phyloP scores from a whole-genome alignment of 2,113 vertebrate genomes.

The Amia ocellicauda region DNA sequence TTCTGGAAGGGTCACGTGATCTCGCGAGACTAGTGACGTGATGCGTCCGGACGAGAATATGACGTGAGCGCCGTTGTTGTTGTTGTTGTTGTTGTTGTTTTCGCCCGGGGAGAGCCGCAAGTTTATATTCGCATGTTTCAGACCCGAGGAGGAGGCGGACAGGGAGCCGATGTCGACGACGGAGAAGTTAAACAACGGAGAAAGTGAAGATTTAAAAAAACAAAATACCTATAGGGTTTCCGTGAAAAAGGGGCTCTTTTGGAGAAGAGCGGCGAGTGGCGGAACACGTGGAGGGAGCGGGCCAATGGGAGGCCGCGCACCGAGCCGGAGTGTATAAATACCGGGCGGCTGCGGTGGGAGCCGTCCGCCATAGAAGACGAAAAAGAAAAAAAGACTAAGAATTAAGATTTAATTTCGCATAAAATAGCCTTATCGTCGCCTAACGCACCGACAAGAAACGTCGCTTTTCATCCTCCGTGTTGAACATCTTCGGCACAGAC shows the following conservation, averaged over 20 bases:
- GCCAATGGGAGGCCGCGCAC: conserved; percentile 49
- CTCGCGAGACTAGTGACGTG: conserved; percentile 31
- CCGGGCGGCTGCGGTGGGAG: conserved; percentile 38
- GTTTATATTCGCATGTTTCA: too few relatives aligned
- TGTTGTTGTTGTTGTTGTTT: too few relatives aligned
- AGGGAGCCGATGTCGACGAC: too few relatives aligned
- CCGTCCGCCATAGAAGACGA: conserved; percentile 41
- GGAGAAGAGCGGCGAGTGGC: conserved; percentile 24
- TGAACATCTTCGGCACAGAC: conserved; percentile 34
- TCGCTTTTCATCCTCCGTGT: conserved; percentile 30
- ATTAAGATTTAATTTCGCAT: conserved; percentile 19
- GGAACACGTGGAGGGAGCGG: conserved; percentile 36
- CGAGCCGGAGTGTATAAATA: conserved; percentile 53
- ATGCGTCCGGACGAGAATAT: conserved; percentile 33
- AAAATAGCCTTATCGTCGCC: conserved; percentile 16
- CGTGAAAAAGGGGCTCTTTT: too few relatives aligned
- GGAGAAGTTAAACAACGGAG: too few relatives aligned
- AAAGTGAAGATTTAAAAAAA: neutral
- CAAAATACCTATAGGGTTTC: too few relatives aligned
- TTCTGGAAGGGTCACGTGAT: conserved; percentile 41
- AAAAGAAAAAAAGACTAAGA: conserved; percentile 28
- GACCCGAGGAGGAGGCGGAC: too few relatives aligned
- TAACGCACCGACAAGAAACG: conserved; percentile 27
- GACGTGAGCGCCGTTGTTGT: conserved; percentile 23
- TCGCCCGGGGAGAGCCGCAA: too few relatives aligned